A percentile compares a stretch with the other conserved stretches of the same genome.
Conservation (phyloP, 2,113 vertebrate species). For the Dasypus novemcinctus region DNA sequence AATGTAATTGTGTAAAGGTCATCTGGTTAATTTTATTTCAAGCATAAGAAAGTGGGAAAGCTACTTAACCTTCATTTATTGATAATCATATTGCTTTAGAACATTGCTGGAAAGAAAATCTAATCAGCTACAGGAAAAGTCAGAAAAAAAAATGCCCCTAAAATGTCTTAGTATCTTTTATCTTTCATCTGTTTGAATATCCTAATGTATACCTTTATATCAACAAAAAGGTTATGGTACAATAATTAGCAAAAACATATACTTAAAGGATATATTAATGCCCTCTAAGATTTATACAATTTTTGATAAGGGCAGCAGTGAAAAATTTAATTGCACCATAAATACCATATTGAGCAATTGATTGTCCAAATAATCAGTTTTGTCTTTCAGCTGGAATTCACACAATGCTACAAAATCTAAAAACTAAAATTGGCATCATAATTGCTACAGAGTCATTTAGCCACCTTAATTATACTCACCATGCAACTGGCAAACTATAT, state of each 20-base stretch:
- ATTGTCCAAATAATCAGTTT: slow-evolving; percentile 60
- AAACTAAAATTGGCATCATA: slow-evolving; percentile 58
- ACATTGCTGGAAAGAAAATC: slow-evolving; percentile 45
- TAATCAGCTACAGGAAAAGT: neutral
- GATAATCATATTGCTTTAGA: slow-evolving; percentile 11
- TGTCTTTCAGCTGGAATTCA: slow-evolving; percentile 38
- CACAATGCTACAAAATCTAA: slow-evolving; percentile 53
- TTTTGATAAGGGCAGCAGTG: slow-evolving; percentile 48
- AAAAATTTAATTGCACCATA: slow-evolving; percentile 54
- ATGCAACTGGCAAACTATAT: slow-evolving; percentile 46
- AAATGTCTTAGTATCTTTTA: neutral
- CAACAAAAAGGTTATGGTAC: slow-evolving; percentile 46
- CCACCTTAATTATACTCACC: slow-evolving; percentile 64
- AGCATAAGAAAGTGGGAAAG: slow-evolving; percentile 39
- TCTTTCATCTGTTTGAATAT: neutral
- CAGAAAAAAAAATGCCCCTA: slow-evolving; percentile 21
- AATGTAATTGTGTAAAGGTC: slow-evolving; percentile 33
- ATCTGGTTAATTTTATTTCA: slow-evolving; percentile 59
- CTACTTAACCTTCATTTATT: slow-evolving; percentile 42
- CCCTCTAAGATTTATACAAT: slow-evolving; percentile 47
- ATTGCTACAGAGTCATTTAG: slow-evolving; percentile 56
- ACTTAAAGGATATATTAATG: slow-evolving; percentile 51
- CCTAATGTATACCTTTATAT: neutral
- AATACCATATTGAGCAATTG: slow-evolving; percentile 43
- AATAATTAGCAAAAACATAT: slow-evolving; percentile 50